Evolutionary conservation across 1,140 invertebrate species (phyloP).

Genomic region (Caerostris darwini): DNA sequence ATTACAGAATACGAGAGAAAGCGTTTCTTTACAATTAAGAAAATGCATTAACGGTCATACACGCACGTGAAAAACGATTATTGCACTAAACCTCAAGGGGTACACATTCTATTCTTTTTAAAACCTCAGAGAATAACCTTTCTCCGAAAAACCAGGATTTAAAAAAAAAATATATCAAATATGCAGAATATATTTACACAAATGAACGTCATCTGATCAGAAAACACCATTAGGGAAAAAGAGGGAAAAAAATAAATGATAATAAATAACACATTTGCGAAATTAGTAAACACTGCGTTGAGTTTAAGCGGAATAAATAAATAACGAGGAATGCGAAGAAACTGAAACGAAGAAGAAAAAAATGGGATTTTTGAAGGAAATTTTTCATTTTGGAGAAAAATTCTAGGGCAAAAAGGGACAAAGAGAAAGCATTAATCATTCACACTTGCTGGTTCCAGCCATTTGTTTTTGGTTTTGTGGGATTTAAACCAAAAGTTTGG

Average conservation of each 20-base stretch:
- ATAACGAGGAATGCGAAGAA: neutral
- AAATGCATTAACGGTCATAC: neutral
- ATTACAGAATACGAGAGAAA: neutral
- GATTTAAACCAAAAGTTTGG: too few species aligned
- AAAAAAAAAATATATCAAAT: neutral
- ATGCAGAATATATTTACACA: slow-evolving; percentile 37
- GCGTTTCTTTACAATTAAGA: slow-evolving; percentile 11
- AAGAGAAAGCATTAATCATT: too few species aligned
- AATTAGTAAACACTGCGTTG: too few species aligned
- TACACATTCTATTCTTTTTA: neutral
- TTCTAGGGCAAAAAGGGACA: too few species aligned
- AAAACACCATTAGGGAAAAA: neutral
- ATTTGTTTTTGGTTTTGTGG: too few species aligned
- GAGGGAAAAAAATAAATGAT: too few species aligned
- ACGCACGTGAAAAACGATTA: slow-evolving; percentile 4
- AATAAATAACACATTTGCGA: too few species aligned
- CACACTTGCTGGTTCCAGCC: too few species aligned
- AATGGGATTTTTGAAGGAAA: too few species aligned
- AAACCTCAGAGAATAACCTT: slow-evolving; percentile 11
- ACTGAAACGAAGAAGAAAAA: neutral
- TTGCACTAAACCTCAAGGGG: neutral
- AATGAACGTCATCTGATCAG: slow-evolving; percentile 36
- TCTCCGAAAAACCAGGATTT: neutral
- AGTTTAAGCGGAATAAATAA: neutral
- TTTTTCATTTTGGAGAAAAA: too few species aligned